Conservation (phyloP, 2,797 vertebrate species). For the Neosilurus mollespiculum region DNA sequence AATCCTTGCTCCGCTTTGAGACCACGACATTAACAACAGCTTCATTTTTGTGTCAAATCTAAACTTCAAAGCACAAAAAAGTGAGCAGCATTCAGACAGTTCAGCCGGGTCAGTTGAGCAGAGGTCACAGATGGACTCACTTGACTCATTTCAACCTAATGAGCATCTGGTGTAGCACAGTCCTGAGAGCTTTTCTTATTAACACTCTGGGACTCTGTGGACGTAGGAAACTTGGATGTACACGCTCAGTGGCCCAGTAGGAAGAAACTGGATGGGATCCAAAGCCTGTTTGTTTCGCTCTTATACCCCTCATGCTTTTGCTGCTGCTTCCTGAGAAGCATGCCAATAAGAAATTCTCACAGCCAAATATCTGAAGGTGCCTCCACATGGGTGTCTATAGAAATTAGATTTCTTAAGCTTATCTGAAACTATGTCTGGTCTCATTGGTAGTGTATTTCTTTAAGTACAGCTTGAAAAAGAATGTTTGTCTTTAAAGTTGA, state of each 20-base stretch:
- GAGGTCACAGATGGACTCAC: constrained; percentile 45
- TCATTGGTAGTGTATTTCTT: neutral
- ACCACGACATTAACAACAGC: constrained; percentile 21
- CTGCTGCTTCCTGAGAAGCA: constrained; percentile 33
- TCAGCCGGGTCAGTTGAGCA: constrained; percentile 14
- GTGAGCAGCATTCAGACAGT: constrained; percentile 4
- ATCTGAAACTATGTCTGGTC: constrained; percentile 8
- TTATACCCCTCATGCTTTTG: constrained; percentile 40
- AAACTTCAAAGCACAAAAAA: neutral
- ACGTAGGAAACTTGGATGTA: constrained; percentile 45
- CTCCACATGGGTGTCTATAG: constrained; percentile 19
- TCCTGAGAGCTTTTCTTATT: constrained; percentile 42
- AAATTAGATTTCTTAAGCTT: constrained; percentile 20
- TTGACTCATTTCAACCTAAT: constrained; percentile 42
- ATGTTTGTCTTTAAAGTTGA: neutral
- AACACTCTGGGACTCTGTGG: constrained; percentile 37
- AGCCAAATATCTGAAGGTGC: constrained; percentile 17
- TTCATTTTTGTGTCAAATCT: constrained; percentile 17
- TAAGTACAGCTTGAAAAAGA: neutral
- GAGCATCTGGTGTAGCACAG: constrained; percentile 46
- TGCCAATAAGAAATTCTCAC: constrained; percentile 39
- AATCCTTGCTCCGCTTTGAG: neutral
- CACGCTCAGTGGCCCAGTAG: constrained; percentile 36
- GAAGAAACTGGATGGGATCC: constrained; percentile 47
- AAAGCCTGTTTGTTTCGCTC: constrained; percentile 54